Evolutionary conservation across 2,113 vertebrate genomes (phyloP).

Genomic region (Talpa occidentalis): DNA sequence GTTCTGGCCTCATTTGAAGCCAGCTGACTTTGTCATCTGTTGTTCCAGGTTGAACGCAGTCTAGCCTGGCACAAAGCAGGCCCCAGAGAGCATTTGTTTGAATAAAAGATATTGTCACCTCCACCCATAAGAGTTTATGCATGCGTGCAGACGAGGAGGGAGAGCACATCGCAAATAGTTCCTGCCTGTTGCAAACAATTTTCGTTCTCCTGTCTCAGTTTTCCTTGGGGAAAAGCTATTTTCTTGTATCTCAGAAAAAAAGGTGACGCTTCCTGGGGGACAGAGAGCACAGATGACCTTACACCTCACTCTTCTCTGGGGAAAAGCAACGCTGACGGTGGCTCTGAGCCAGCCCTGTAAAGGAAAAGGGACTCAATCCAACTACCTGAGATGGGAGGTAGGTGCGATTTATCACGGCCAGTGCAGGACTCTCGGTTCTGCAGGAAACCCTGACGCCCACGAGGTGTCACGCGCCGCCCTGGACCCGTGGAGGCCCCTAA

Average conservation of each 20-base stretch:
- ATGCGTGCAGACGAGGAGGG: not conserved
- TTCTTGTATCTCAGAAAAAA: not conserved
- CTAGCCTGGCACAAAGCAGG: not conserved
- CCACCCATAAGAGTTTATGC: not conserved
- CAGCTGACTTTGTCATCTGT: not conserved
- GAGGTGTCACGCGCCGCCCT: not conserved
- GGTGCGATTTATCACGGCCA: not conserved
- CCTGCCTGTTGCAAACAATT: not conserved
- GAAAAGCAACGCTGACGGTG: not conserved
- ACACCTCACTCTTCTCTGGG: not conserved
- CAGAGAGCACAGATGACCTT: not conserved
- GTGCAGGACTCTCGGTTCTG: not conserved
- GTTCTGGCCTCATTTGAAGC: not conserved
- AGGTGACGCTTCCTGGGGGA: not conserved
- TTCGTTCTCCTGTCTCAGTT: not conserved
- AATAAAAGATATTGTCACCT: not conserved
- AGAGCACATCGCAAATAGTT: fast-evolving
- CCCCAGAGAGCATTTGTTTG: not conserved
- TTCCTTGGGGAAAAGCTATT: not conserved
- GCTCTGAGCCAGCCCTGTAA: not conserved
- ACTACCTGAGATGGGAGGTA: not conserved
- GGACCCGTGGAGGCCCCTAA: not conserved
- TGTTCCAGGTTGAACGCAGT: not conserved
- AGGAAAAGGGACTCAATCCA: not conserved
- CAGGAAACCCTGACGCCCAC: fast-evolving